phyloP scores from a whole-genome alignment of 2,797 vertebrate species.

The Sebastes vulpes region DNA sequence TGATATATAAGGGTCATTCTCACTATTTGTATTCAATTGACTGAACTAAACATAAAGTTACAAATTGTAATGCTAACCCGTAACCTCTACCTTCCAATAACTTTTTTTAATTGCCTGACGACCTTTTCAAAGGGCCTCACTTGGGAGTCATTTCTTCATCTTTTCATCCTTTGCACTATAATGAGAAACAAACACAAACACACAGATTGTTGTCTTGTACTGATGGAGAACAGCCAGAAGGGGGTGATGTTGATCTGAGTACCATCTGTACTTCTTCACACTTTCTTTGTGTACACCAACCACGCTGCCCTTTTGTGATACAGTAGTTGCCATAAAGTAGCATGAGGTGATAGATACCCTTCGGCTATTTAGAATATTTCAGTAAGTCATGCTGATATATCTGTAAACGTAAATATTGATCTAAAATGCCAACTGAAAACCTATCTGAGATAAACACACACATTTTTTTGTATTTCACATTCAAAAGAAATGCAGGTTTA shows the following conservation, averaged over 20 bases:
- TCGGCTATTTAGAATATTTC: neutral
- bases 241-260: slow-evolving; percentile 39
- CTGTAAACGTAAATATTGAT: neutral
- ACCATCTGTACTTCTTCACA: neutral
- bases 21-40: neutral
- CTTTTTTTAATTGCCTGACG: neutral
- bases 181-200: neutral
- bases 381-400: neutral
- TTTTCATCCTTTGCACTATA: neutral
- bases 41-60: neutral
- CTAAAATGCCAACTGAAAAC: neutral
- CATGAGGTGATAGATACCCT: neutral
- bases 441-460: neutral
- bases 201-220: neutral
- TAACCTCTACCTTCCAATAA: neutral
- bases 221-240: slow-evolving; percentile 30
- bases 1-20: neutral
- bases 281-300: neutral
- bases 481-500: neutral
- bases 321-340: neutral
- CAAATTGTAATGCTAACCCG: neutral
- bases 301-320: neutral
- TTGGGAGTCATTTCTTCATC: neutral
- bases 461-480: neutral
- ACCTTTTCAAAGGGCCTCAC: neutral